phyloP scores from a whole-genome alignment of 30 jellyfish, hydroid and myxozoan species.

The Phacellophora camtschatica region DNA sequence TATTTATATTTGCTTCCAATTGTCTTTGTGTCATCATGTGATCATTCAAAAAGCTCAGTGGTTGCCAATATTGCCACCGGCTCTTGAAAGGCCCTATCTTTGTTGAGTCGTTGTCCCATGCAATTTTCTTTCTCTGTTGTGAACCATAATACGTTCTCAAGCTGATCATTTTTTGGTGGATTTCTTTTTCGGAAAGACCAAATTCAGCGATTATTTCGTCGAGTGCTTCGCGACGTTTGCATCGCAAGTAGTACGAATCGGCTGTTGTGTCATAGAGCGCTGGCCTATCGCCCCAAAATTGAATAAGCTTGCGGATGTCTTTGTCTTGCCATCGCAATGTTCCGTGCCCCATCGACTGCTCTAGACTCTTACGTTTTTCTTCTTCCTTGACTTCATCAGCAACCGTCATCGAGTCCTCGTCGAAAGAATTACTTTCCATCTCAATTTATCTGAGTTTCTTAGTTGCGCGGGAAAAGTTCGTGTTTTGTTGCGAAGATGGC shows the following conservation, averaged over 20 bases:
- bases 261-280: constrained; percentile 67
- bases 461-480: too few species aligned
- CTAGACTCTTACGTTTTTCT: not conserved
- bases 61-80: constrained; percentile 78
- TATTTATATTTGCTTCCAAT: not conserved
- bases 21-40: constrained; percentile 59
- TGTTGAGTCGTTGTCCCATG: constrained; percentile 36
- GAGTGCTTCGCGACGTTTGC: constrained; percentile 73
- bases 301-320: constrained; percentile 37
- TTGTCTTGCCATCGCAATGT: constrained; percentile 78
- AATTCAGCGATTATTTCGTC: constrained; percentile 49
- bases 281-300: constrained; percentile 75
- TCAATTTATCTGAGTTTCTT: too few species aligned
- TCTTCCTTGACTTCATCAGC: not conserved
- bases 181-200: constrained; percentile 53
- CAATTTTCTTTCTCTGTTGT: constrained; percentile 73
- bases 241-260: constrained; percentile 50
- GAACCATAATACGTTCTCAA: constrained; percentile 81
- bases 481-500: too few species aligned
- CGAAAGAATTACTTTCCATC: too few species aligned
- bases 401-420: not conserved
- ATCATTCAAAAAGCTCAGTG: constrained; percentile 63
- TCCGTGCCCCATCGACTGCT: not conserved
- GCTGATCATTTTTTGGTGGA: constrained; percentile 77
- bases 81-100: constrained; percentile 40